Evolutionary conservation across 2,113 vertebrate species (phyloP), one percentile per base, ranked within the genome.

Genomic region (Monopterus albus): DNA sequence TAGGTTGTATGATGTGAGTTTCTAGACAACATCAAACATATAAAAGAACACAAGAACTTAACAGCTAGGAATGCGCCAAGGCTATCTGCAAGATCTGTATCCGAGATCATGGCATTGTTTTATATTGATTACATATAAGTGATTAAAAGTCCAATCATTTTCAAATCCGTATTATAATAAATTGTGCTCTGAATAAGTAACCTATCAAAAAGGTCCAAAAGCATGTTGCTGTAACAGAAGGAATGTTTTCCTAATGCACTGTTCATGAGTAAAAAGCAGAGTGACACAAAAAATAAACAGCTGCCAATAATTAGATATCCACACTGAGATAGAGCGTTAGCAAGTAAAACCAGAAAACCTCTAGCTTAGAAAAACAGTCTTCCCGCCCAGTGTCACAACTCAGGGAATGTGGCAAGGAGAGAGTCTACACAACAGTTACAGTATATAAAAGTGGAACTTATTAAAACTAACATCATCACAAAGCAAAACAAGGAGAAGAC

Each of bases 41-140:
- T 6, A 31, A 20, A 66, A 56, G 74, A 23, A 33, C 14, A 43
- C 17, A 21, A 43, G 26, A 2, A 53, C 12, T 13, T 40, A 13
- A 57, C 11, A 57, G 59, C 9, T 29, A 50, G 13, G 36, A 29
- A 58, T 74, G 35, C 59, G 20, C 20, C 3, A 8, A 50, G 33
- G 6, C 20, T 28, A 31, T 57, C 9, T 20, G 14, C 21, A 56
- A 49, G 18, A 33, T 56, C 17, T 47, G 12, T 7, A 26, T 39
- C 5, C 6, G 18, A 52, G 29, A 64, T 21, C 28, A 25, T 8
- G n/a, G n/a, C n/a, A n/a, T n/a, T n/a, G 40, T 38, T 50, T 31
- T 2, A 40, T 2, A 46, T 14, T 67, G 12, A 69, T 17, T 11
- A n/a, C n/a, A 9, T 18, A 40, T 38, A 8, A 40, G 13, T 0